Conservation (phyloP, 2,888 invertebrate genomes). For the Enchytraeus crypticus region DNA sequence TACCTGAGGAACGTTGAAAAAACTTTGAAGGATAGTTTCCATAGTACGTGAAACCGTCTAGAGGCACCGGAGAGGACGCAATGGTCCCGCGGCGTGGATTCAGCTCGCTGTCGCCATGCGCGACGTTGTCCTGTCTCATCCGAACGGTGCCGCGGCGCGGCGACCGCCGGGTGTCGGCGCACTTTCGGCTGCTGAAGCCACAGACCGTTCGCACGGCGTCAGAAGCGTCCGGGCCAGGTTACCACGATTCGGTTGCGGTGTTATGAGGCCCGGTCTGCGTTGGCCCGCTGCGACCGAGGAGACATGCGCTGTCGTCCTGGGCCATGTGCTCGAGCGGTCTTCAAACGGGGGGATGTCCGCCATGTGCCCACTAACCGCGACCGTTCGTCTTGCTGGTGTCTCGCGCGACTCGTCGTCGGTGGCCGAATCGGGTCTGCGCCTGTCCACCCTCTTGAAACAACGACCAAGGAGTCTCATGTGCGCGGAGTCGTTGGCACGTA, state of each 20-base stretch:
- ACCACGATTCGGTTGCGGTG: background rate
- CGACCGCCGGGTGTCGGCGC: no score
- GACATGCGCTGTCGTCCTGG: conserved; percentile 17
- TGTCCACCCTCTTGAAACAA: conserved; percentile 64
- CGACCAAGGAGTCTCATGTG: conserved; percentile 67
- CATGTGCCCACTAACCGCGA: no score
- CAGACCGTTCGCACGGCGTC: conserved; percentile 30
- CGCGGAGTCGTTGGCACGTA: conserved; percentile 60
- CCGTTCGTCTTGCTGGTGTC: conserved; percentile 12
- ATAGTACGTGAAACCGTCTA: no score
- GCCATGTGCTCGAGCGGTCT: conserved; percentile 4
- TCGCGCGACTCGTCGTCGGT: no score
- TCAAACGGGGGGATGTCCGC: conserved; percentile 20
- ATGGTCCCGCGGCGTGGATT: no score
- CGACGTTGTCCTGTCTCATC: no score
- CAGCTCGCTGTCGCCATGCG: no score
- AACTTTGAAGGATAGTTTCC: no score
- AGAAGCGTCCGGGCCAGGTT: conserved; percentile 23
- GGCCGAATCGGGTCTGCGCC: no score
- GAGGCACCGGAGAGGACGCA: no score
- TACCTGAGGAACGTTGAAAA: conserved; percentile 60
- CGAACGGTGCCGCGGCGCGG: no score
- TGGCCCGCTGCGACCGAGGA: conserved; percentile 11
- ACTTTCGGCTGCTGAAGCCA: conserved; percentile 26
- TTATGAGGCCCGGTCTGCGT: conserved; percentile 1